Percentiles rank a stretch among this genome's conserved stretches.
These are phyloP conservation scores for Otolemur crassicaudatus DNA, from an alignment of 2,797 vertebrate genomes.

Conservation along the genomic window DNA sequence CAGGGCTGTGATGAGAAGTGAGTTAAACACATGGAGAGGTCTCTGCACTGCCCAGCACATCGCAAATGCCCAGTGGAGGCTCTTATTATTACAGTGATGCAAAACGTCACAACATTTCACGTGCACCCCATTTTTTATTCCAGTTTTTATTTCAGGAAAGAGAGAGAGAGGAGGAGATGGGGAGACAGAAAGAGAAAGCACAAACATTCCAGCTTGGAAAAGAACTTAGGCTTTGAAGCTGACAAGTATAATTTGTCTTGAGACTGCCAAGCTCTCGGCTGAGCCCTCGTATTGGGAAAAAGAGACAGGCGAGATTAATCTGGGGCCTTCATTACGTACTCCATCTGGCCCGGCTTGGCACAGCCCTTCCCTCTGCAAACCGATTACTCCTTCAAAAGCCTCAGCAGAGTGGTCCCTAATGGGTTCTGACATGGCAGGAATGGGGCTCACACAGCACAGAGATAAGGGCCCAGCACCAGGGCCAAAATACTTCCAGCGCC, in stretches of 20 bases:
- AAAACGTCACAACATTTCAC: slow-evolving; percentile 51
- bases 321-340: slow-evolving; percentile 74
- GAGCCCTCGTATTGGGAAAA: slow-evolving; percentile 70
- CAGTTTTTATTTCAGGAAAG: slow-evolving; percentile 27
- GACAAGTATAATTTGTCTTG: slow-evolving; percentile 80
- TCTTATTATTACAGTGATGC: background rate
- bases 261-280: slow-evolving; percentile 72
- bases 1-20: background rate
- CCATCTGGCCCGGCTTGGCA: slow-evolving; percentile 78
- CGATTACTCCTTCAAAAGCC: slow-evolving; percentile 69
- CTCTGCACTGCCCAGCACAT: background rate
- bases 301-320: slow-evolving; percentile 71
- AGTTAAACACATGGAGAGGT: background rate
- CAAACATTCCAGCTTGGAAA: slow-evolving; percentile 50
- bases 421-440: slow-evolving; percentile 67
- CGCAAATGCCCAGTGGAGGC: slow-evolving; percentile 32
- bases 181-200: slow-evolving; percentile 60
- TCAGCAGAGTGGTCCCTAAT: slow-evolving; percentile 56
- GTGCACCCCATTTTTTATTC: background rate
- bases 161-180: background rate
- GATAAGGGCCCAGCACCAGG: slow-evolving; percentile 39
- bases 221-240: slow-evolving; percentile 76
- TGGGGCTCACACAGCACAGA: slow-evolving; percentile 1
- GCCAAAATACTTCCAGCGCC: slow-evolving; percentile 52
- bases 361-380: slow-evolving; percentile 8